These are phyloP conservation scores for Metacarcinus magister DNA, from an alignment of 2,888 invertebrate species.

Conservation along the genomic window DNA sequence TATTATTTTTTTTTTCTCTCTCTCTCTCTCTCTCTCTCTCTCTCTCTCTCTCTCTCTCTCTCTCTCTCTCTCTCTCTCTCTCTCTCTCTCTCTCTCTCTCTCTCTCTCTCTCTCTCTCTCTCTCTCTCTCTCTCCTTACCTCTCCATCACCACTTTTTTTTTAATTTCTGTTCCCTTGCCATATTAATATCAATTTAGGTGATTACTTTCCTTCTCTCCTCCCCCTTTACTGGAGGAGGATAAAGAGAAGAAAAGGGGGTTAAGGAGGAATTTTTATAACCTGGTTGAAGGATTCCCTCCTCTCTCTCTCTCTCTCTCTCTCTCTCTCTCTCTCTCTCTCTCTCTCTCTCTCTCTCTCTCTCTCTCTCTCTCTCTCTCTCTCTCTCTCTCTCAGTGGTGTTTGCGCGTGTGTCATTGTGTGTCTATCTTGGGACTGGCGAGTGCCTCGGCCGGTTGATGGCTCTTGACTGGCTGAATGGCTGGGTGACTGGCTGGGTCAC, in stretches of 20 bases:
- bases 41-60: slow-evolving; percentile 6
- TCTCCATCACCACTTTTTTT: not conserved
- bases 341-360: slow-evolving; percentile 38
- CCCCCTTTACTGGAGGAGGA: not conserved
- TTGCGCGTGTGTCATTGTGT: not conserved
- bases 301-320: slow-evolving; percentile 20
- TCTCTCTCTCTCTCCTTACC: slow-evolving; percentile 37
- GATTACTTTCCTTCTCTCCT: not conserved
- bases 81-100: not conserved
- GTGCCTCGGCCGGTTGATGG: not conserved
- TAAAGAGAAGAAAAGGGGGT: not conserved
- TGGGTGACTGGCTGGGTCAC: not conserved
- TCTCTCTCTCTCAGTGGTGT: not conserved
- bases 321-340: not conserved
- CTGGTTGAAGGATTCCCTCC: not conserved
- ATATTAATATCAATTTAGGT: slow-evolving; percentile 39
- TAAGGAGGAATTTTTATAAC: slow-evolving; percentile 3
- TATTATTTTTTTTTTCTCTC: not conserved
- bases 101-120: slow-evolving; percentile 59
- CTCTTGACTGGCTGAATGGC: not conserved
- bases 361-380: slow-evolving; percentile 43
- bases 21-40: not conserved
- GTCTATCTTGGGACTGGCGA: slow-evolving; percentile 17
- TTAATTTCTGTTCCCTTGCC: not conserved
- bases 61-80: not conserved